Conservation (phyloP, 53 echinoderm and acorn worm genomes). For the Paracentrotus lividus region DNA sequence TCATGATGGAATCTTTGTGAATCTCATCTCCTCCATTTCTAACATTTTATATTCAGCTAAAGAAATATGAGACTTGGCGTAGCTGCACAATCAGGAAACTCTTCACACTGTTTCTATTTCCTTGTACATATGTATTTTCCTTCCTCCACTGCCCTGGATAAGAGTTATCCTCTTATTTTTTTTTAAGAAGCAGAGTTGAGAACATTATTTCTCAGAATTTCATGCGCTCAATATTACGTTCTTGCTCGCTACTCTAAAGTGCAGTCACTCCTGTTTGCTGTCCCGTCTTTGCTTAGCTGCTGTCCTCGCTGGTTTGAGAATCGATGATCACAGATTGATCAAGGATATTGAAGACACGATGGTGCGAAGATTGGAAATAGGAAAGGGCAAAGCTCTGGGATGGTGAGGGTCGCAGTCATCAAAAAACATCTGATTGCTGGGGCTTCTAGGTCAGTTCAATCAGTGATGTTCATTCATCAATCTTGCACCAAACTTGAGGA, state of each 20-base stretch:
- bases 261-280: conserved; percentile 12
- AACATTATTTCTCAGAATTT: conserved; percentile 27
- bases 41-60: no score
- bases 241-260: conserved; percentile 4
- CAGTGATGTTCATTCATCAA: conserved; percentile 11
- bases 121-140: not conserved
- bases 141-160: not conserved
- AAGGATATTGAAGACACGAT: conserved; percentile 33
- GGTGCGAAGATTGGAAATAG: not conserved
- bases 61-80: not conserved
- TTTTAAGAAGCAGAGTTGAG: not conserved
- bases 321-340: conserved; percentile 16
- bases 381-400: not conserved
- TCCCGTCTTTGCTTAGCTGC: conserved; percentile 31
- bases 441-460: not conserved
- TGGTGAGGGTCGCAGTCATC: not conserved
- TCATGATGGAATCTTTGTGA: no score
- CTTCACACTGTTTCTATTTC: not conserved
- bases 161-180: no score
- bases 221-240: not conserved
- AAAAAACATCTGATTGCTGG: not conserved
- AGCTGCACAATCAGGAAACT: not conserved
- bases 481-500: not conserved
- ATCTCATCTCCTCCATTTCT: no score
- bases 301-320: not conserved